phyloP scores from a whole-genome alignment of 2,888 invertebrate genomes.

The Rhabditophanes sp. region DNA sequence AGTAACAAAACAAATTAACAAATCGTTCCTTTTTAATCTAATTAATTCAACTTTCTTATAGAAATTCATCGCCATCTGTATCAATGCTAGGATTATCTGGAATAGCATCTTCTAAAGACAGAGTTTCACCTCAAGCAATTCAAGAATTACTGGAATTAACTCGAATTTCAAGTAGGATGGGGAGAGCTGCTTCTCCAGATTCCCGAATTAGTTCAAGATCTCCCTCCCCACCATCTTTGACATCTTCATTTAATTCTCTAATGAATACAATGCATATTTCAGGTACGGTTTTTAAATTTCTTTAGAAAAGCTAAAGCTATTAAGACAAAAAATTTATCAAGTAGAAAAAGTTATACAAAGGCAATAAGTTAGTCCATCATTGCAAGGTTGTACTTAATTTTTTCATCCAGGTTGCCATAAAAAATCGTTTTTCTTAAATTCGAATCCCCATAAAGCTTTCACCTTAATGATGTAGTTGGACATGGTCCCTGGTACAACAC shows the following conservation, averaged over 20 bases:
- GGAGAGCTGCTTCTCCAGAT: conserved; percentile 37
- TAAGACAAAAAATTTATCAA: no score
- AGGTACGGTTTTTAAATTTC: conserved; percentile 3
- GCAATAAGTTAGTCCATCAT: no score
- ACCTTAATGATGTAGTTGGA: no score
- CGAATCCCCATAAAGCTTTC: no score
- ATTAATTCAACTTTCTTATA: conserved; percentile 13
- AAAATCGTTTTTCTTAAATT: no score
- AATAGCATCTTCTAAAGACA: conserved; percentile 20
- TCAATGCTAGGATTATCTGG: conserved; percentile 30
- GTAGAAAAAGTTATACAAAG: no score
- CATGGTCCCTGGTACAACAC: no score
- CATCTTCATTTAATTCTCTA: conserved; percentile 15
- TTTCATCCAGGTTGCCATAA: no score
- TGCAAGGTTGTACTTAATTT: no score
- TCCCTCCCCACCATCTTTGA: conserved; percentile 35
- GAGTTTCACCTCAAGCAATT: conserved; percentile 39
- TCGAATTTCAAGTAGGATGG: conserved; percentile 18
- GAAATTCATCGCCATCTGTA: conserved; percentile 42
- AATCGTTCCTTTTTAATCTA: no score
- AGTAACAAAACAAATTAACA: no score
- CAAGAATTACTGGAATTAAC: conserved; percentile 40
- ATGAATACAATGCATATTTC: conserved; percentile 1
- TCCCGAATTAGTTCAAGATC: conserved; percentile 33
- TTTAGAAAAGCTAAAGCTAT: no score